Percentiles rank a stretch among this genome's conserved stretches.
These are phyloP conservation scores for Hypanus sabinus DNA, from an alignment of 2,113 vertebrate species.

Conservation along the genomic window DNA sequence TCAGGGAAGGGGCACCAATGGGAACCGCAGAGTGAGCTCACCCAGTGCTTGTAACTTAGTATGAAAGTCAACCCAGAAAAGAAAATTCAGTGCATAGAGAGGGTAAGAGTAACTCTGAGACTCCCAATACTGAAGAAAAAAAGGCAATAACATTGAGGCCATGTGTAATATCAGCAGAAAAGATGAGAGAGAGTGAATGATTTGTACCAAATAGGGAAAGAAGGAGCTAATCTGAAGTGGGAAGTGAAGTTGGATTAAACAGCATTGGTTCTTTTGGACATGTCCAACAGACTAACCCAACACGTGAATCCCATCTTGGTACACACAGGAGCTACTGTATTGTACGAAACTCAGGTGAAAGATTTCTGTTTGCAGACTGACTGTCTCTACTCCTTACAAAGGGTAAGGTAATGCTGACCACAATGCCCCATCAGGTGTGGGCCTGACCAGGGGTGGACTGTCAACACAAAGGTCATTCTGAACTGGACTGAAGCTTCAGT, in stretches of 20 bases:
- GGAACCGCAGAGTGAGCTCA: too few species aligned
- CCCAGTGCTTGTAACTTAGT: too few species aligned
- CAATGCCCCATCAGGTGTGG: not conserved
- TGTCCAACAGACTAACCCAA: not conserved
- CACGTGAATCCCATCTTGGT: too few species aligned
- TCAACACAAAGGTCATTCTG: not conserved
- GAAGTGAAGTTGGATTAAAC: not conserved
- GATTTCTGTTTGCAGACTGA: not conserved
- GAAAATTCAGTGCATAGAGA: not conserved
- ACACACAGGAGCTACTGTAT: too few species aligned
- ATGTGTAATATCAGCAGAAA: not conserved
- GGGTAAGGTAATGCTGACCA: not conserved
- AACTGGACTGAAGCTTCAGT: not conserved
- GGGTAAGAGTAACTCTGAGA: not conserved
- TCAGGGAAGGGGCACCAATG: not conserved
- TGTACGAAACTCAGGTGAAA: not conserved
- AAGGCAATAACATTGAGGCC: not conserved
- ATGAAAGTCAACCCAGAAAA: too few species aligned
- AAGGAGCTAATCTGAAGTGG: not conserved
- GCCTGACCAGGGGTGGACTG: not conserved
- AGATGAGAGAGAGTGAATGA: not conserved
- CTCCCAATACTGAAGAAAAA: not conserved
- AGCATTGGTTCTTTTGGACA: not conserved
- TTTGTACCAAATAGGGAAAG: not conserved
- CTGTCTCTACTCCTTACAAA: not conserved